Evolutionary conservation across 2,888 invertebrate species (phyloP), one percentile per base, ranked within the genome.

Genomic region (Eutolmus rufibarbis): DNA sequence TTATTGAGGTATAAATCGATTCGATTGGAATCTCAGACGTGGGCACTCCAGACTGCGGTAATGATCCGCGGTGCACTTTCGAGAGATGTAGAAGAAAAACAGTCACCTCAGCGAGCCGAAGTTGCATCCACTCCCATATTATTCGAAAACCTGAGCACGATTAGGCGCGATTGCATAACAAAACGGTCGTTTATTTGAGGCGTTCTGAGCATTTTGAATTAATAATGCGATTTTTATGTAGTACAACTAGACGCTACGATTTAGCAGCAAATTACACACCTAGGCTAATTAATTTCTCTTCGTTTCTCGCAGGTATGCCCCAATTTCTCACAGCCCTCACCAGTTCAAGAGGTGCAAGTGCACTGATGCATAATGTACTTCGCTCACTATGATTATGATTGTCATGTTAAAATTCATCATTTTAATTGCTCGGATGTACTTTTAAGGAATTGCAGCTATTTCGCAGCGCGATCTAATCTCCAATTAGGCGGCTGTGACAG

Each of bases 1-100:
- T 82, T 82, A 82, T 82, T 82, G 82, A 82, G 82, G 82, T 57
- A 82, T 82, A 82, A 82, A 82, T 82, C 57, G 82, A 82, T 82
- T 82, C 40, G 82, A 82, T 82, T 82, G 82, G 82, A 82, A 82
- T 82, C 57, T 82, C 5, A 40, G 82, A 82, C 82, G 57, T 82
- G 82, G 82, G 57, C 82, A 57, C 82, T 57, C 34, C 82, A 82
- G 66, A 82, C 82, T 82, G 56, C 37, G 57, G 66, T 82, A 82
- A 82, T 57, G 51, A 82, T 82, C 40, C 51, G 34, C 12, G 9
- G 16, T 82, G 82, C 82, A 82, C 57, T 82, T 66, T 57, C 12
- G n/a, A 76, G 66, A 82, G 23, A 31, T n/a, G 31, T 8, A 19
- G 5, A 31, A 37, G 31, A 81, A 78, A 51, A 78, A 51, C 51